Conservation (phyloP, 92 coral and sea anemone genomes). For the Epizoanthus stellaris region DNA sequence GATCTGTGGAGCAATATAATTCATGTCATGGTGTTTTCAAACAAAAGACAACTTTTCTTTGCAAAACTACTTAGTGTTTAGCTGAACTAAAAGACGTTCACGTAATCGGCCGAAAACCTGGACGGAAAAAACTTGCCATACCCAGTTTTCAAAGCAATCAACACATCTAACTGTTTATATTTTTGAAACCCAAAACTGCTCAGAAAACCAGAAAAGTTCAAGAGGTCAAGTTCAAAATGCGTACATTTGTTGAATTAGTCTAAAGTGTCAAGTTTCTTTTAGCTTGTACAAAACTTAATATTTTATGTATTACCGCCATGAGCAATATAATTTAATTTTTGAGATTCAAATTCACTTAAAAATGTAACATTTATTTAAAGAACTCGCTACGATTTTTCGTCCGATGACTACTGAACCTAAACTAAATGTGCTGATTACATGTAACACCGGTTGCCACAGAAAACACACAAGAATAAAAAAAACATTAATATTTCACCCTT, state of each 20-base stretch:
- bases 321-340: too few relatives aligned
- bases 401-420: too few relatives aligned
- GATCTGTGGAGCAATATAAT: conserved; percentile 1
- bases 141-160: not conserved
- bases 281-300: too few relatives aligned
- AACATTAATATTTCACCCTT: too few relatives aligned
- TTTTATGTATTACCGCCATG: too few relatives aligned
- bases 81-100: not conserved
- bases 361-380: too few relatives aligned
- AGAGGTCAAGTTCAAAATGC: not conserved
- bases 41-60: not conserved
- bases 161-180: not conserved
- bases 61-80: not conserved
- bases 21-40: not conserved
- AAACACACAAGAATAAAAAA: too few relatives aligned
- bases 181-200: conserved; percentile 3
- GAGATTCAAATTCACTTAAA: too few relatives aligned
- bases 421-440: too few relatives aligned
- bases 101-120: not conserved
- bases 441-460: too few relatives aligned
- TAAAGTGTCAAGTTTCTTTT: not conserved
- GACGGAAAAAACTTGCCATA: conserved; percentile 2
- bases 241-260: not conserved
- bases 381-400: too few relatives aligned
- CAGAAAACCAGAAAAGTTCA: not conserved